Evolutionary conservation across 1,140 invertebrate genomes (phyloP), one percentile per base, ranked within the genome.

Genomic region (Batillaria attramentaria): DNA sequence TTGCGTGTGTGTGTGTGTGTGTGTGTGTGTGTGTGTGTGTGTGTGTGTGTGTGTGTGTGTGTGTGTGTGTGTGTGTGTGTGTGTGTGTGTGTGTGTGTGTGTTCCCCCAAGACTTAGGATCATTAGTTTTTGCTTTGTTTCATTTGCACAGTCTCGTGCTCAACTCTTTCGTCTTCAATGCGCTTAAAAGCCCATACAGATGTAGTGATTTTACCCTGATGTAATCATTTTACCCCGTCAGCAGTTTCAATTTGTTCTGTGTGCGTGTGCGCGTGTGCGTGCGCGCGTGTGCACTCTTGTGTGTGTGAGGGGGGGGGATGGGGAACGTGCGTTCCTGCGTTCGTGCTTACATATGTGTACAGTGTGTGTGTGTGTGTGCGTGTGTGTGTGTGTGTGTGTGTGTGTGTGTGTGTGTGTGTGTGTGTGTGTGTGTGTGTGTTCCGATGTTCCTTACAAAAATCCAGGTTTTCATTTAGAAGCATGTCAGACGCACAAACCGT

Each of bases 381-480:
- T 50, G 8, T 10, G 57, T 60, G 57, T 60, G 57, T 60, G 57
- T 60, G 57, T 60, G 57, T 60, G 57, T 60, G 57, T 60, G 57
- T 60, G 57, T 60, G 57, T 60, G 57, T 60, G 57, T 60, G 57
- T 60, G 57, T 60, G 57, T 60, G 57, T 60, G 57, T 60, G 57
- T 60, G 57, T 60, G 57, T 60, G 57, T 60, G 57, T 60, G 57
- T 60, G 57, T 60, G 57, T 60, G 57, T 60, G 57, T 60, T 20
- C 31, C 20, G 24, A 28, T 62, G 57, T n/a, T n/a, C 28, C 8
- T n/a, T 28, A 62, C 13, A 16, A 6, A 18, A 18, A n/a, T 6
- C 28, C 28, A 18, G 10, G 6, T 62, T 28, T 62, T n/a, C 57
- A 8, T 62, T 8, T 8, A 62, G n/a, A n/a, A n/a, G n/a, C n/a